Base-by-base conservation (phyloP, 2,888 invertebrate species). In the Carterocephalus palaemon region DNA sequence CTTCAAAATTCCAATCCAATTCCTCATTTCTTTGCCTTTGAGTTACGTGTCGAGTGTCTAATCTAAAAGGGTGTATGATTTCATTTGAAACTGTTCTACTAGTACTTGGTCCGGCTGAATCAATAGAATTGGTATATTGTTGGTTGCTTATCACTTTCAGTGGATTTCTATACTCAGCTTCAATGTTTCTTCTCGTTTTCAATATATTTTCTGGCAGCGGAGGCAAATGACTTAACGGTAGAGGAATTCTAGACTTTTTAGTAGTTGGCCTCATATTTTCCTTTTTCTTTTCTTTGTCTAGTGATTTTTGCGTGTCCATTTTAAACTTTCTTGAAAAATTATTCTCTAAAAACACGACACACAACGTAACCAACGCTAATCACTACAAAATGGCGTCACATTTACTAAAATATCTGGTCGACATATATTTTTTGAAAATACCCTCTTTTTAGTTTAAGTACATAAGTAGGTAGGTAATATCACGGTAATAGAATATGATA, bases 201-300 rank as follows among this genome's bases (percentile, higher is more conserved):
- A 74, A 33, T 22, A 78, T 57, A 54, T 65, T 60, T 22, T 58
- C 66, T 1, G 79, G 73, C 38, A 81, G 40, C 0, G 67, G 62
- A 10, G 81, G 77, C 33, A 81, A 53, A 1, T 74, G 74, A 8
- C 73, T 49, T 10, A 64, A 28, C 0, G 78, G 81, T 15, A 82
- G 24, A 1, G 81, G 81, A 49, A 81, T 82, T 64, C 57, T 75
- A 2, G 78, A 67, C 4, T 37, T 10, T 41, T 52, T 61, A 4
- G 47, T 3, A 9, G 36, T 16, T 47, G 48, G 56, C 1, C 51
- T 48, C 1, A 58, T 32, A 51, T 82, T 81, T 57, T 83, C 81
- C 54, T 78, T 78, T 24, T 73, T 51, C 0, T 48, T 42, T 31
- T 69, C 69, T 70, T 73, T 73, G 16, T 15, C 22, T 13, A 16